Evolutionary conservation across 2,113 vertebrate species (phyloP), one percentile per base, ranked within the genome.

Genomic region (Stigmatopora argus): DNA sequence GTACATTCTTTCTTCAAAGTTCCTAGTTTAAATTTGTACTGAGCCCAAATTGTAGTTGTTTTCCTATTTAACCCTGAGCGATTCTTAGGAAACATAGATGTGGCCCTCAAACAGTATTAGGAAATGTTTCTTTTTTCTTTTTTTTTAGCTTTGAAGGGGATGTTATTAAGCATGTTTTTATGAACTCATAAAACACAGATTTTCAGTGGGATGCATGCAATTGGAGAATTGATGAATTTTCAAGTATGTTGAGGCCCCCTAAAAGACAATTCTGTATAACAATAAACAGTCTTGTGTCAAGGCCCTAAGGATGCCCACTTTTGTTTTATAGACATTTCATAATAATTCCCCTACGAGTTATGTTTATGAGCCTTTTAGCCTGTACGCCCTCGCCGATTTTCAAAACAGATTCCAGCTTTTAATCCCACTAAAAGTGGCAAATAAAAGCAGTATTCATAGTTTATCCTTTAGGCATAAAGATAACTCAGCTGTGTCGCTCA

Each of bases 391-490:
- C 46, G 26, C 55, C 62, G 12, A 31, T 61, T 66, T 71, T 80
- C 56, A 61, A 56, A 72, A 64, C 67, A 53, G 44, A 71, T 61
- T 74, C 38, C 52, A 46, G 68, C 58, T 5, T 74, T 81, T 75
- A 72, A 65, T 63, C 53, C 11, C 1, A 65, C 72, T 71, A 57
- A 81, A 83, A 80, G 59, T 62, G 73, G 66, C 59, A 26, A 72
- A 86, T 78, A 78, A 82, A 64, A 72, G 64, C 72, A 71, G 74
- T 66, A 62, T 57, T 70, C 65, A 80, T 75, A 80, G 78, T 86
- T 85, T 78, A 80, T 84, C 71, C 72, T 78, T 59, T 82, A 81
- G 78, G 66, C 77, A 74, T 84, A 74, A 78, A 73, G 45, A 79
- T 83, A 69, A 83, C 86, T 83, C 79, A 56, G 23, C 53, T 17